These are phyloP conservation scores for Lutjanus campechanus DNA, from an alignment of 2,797 vertebrate genomes.

Conservation along the genomic window DNA sequence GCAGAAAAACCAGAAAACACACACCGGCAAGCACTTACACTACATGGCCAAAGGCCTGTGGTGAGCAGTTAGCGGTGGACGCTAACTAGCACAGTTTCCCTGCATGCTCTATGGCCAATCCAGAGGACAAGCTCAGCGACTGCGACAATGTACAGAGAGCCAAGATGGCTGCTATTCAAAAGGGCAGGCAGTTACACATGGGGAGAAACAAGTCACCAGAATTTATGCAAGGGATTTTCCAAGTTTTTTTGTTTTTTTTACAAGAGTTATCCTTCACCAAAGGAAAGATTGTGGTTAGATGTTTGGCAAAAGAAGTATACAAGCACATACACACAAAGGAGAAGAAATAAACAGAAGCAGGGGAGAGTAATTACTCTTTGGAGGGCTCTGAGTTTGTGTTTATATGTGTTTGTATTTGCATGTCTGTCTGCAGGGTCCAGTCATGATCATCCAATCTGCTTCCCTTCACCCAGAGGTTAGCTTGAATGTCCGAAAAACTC, in stretches of 20 bases:
- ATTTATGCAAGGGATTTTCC: conserved; percentile 71
- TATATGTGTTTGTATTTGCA: conserved; percentile 35
- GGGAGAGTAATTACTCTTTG: conserved; percentile 41
- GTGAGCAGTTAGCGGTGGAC: conserved; percentile 43
- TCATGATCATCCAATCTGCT: conserved; percentile 38
- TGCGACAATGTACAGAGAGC: conserved; percentile 36
- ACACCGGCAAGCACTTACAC: conserved; percentile 34
- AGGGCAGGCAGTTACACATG: conserved; percentile 22
- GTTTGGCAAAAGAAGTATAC: conserved; percentile 53
- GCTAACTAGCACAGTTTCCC: conserved; percentile 52
- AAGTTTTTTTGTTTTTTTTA: conserved; percentile 19
- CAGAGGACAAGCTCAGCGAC: conserved; percentile 50
- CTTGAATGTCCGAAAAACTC: conserved; percentile 17
- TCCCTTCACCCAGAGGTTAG: conserved; percentile 21
- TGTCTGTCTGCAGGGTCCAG: conserved; percentile 23
- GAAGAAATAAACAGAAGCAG: conserved; percentile 54
- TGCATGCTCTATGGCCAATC: conserved; percentile 28
- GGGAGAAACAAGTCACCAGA: conserved; percentile 49
- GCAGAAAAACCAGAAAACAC: conserved; percentile 43
- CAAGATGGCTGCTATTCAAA: conserved; percentile 68
- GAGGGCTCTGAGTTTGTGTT: conserved; percentile 33
- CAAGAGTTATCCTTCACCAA: conserved; percentile 38
- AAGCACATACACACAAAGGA: conserved; percentile 39
- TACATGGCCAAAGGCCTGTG: conserved; percentile 51
- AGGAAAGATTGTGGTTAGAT: conserved; percentile 59